A percentile compares a stretch with the other conserved stretches of the same genome.
These are phyloP conservation scores for Electrona antarctica DNA, from an alignment of 2,113 vertebrate genomes.

Conservation along the genomic window DNA sequence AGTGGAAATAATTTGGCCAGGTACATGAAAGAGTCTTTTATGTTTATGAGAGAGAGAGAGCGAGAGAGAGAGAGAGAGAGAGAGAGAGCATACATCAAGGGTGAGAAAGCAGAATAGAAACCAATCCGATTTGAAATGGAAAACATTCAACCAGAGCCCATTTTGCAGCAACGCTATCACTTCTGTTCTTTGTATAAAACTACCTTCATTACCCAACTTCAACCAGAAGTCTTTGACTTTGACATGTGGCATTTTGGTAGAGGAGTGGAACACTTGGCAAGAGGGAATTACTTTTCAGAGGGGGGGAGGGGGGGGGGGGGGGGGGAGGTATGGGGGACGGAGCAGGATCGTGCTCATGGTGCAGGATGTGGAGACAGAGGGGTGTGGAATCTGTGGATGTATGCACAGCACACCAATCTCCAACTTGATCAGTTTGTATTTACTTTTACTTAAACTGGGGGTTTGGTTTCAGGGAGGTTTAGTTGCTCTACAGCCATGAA, in stretches of 20 bases:
- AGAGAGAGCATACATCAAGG: slow-evolving; percentile 50
- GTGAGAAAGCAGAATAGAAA: slow-evolving; percentile 43
- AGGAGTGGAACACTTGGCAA: slow-evolving; percentile 42
- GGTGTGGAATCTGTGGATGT: slow-evolving; percentile 35
- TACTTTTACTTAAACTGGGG: slow-evolving; percentile 38
- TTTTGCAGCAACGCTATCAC: slow-evolving; percentile 44
- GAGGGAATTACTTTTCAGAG: slow-evolving; percentile 30
- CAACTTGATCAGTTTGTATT: slow-evolving; percentile 47
- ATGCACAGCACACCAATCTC: slow-evolving; percentile 4
- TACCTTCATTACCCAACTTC: slow-evolving; percentile 7
- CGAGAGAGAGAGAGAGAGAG: slow-evolving; percentile 14
- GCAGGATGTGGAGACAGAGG: slow-evolving; percentile 18
- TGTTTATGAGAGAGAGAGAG: not conserved
- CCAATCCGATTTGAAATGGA: slow-evolving; percentile 42
- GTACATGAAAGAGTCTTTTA: not conserved
- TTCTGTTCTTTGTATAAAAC: not conserved
- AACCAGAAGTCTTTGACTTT: slow-evolving; percentile 6
- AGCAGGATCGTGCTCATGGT: slow-evolving; percentile 30
- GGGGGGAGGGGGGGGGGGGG: too few species aligned
- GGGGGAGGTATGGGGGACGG: too few species aligned
- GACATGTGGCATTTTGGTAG: slow-evolving; percentile 34
- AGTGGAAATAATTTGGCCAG: slow-evolving; percentile 54
- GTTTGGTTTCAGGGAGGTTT: slow-evolving; percentile 39
- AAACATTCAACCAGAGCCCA: slow-evolving; percentile 34
- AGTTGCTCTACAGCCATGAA: slow-evolving; percentile 43